These are phyloP conservation scores for Sinocyclocheilus maitianheensis DNA, from an alignment of 2,113 vertebrate species.

Conservation along the genomic window DNA sequence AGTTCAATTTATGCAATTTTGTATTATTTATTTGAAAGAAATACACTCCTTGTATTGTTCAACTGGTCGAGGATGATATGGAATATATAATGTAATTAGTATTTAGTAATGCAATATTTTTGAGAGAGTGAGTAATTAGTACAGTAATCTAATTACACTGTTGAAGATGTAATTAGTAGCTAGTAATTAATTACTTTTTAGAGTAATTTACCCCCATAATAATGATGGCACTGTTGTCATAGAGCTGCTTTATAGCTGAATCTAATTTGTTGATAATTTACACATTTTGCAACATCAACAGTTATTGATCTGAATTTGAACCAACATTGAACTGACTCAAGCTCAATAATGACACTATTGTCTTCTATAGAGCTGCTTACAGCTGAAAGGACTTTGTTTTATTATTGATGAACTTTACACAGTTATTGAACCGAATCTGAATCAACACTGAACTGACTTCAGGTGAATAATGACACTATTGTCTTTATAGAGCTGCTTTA, in stretches of 20 bases:
- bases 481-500: not conserved
- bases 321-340: not conserved
- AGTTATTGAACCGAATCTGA: not conserved
- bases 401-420: too few species aligned
- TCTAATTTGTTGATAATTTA: not conserved
- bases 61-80: too few species aligned
- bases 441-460: not conserved
- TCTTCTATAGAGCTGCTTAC: too few species aligned
- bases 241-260: not conserved
- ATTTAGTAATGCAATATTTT: too few species aligned
- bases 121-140: too few species aligned
- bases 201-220: not conserved
- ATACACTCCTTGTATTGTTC: too few species aligned
- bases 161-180: too few species aligned
- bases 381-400: too few species aligned
- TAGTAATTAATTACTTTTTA: not conserved
- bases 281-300: not conserved
- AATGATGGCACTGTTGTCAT: not conserved
- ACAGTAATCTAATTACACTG: too few species aligned
- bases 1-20: too few species aligned
- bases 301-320: not conserved
- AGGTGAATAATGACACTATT: not conserved
- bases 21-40: too few species aligned
- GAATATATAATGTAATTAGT: too few species aligned
- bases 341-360: not conserved